Base-by-base conservation (phyloP, 92 coral and sea anemone species). In the Phenganax marumi region DNA sequence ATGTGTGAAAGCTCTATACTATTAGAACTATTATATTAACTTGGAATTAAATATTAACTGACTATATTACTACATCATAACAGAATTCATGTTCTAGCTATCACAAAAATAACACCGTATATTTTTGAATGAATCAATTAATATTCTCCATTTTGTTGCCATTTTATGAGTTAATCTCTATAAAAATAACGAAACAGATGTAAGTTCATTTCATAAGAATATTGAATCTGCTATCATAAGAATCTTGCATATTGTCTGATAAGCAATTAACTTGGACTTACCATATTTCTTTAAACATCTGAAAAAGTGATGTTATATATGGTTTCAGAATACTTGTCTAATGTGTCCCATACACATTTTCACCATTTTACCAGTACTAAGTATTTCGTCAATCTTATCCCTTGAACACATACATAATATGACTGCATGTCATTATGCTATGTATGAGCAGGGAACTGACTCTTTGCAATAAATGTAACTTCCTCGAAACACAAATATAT, bases 381-480 rank as follows among this genome's bases (percentile, higher is more conserved):
- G 11, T 54, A 54, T n/a, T 54, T n/a, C 60, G 10, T 10, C 60
- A 54, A 54, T 54, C 60, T 54, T n/a, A 54, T 54, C 60, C 60
- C 60, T 54, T n/a, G 60, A 54, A 54, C 60, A 54, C n/a, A 54
- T 54, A 54, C 60, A 54, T 54, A 54, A n/a, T 10, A 54, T n/a
- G 60, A 54, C 11, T 54, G 60, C n/a, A 54, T 54, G 10, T n/a
- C n/a, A 54, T 10, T 54, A 10, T n/a, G 10, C 10, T 54, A n/a
- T n/a, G n/a, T 54, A 54, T 54, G 60, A 54, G 10, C 60, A 54
- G 60, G 60, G 11, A 54, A 54, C n/a, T 54, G 60, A 10, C 11
- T 54, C n/a, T n/a, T 54, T 54, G 60, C 60, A 54, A 10, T 54
- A 10, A 54, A 54, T 54, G 60, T n/a, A 54, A 54, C 60, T 54